These are phyloP conservation scores for Dolichopus griseipennis DNA, from an alignment of 2,888 invertebrate species.

Conservation along the genomic window DNA sequence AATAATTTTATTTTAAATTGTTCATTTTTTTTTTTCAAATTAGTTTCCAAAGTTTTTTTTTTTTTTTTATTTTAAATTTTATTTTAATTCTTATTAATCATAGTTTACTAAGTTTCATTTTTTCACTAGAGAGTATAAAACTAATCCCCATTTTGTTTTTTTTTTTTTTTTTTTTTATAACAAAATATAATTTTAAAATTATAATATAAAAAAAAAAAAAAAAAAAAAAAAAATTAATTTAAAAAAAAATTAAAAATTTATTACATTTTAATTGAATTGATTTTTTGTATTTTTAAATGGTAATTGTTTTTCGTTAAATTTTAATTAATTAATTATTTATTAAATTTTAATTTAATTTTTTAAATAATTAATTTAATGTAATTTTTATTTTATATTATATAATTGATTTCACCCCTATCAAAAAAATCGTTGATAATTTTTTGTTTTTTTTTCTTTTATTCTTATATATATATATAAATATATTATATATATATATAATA, in stretches of 20 bases:
- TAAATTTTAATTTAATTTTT: not conserved
- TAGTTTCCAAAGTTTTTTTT: slow-evolving; percentile 24
- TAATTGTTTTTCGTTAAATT: not conserved
- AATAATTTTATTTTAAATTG: too few species aligned
- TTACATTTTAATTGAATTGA: not conserved
- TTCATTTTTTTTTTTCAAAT: slow-evolving; percentile 22
- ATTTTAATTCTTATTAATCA: slow-evolving; percentile 17
- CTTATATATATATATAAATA: not conserved
- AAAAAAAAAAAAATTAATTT: not conserved
- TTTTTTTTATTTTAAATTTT: slow-evolving; percentile 22
- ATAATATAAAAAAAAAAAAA: not conserved
- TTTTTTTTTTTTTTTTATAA: slow-evolving; percentile 12
- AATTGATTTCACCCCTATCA: slow-evolving; percentile 1
- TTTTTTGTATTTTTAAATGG: too few species aligned
- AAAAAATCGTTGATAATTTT: slow-evolving; percentile 5
- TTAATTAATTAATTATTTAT: not conserved
- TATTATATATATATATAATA: too few species aligned
- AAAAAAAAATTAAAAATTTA: not conserved
- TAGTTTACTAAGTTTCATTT: slow-evolving; percentile 21
- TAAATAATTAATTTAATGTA: not conserved
- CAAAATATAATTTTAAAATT: not conserved
- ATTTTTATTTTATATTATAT: not conserved
- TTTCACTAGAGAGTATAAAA: slow-evolving; percentile 28
- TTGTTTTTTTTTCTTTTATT: not conserved
- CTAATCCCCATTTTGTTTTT: slow-evolving; percentile 21